Evolutionary conservation across 2,113 vertebrate genomes (phyloP).

Genomic region (Himantopus leucocephalus): DNA sequence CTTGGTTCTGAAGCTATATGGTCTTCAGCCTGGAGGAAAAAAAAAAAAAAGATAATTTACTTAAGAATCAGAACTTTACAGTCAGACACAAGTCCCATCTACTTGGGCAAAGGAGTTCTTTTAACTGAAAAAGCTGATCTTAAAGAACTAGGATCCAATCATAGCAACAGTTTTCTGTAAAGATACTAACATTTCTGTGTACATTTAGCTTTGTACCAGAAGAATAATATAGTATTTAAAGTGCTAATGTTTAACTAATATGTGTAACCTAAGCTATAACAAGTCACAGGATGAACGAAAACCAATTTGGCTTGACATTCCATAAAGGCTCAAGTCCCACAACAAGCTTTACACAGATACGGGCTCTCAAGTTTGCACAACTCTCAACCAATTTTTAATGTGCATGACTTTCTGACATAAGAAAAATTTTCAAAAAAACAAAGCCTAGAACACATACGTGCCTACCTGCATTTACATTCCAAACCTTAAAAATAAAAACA

Average conservation of each 20-base stretch:
- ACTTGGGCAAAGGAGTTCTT: neutral
- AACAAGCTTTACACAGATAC: neutral
- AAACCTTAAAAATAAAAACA: neutral
- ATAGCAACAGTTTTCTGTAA: neutral
- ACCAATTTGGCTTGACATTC: neutral
- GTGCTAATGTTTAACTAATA: neutral
- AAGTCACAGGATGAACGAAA: neutral
- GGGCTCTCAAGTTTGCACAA: neutral
- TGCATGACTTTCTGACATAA: rapidly evolving
- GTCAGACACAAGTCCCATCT: neutral
- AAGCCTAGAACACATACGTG: neutral
- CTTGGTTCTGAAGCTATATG: slow-evolving; percentile 80
- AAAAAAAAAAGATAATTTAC: neutral
- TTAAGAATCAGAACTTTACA: neutral
- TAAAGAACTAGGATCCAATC: neutral
- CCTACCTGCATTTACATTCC: neutral
- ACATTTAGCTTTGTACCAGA: neutral
- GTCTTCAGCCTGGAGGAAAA: slow-evolving; percentile 78
- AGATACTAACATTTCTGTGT: neutral
- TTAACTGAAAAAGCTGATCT: neutral
- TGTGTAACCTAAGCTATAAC: neutral
- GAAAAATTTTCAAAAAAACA: neutral
- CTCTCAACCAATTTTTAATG: neutral
- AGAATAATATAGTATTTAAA: neutral
- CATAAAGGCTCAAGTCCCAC: neutral